phyloP scores from a whole-genome alignment of 35 echinoderm and acorn worm species.

The Strongylocentrotus purpuratus region DNA sequence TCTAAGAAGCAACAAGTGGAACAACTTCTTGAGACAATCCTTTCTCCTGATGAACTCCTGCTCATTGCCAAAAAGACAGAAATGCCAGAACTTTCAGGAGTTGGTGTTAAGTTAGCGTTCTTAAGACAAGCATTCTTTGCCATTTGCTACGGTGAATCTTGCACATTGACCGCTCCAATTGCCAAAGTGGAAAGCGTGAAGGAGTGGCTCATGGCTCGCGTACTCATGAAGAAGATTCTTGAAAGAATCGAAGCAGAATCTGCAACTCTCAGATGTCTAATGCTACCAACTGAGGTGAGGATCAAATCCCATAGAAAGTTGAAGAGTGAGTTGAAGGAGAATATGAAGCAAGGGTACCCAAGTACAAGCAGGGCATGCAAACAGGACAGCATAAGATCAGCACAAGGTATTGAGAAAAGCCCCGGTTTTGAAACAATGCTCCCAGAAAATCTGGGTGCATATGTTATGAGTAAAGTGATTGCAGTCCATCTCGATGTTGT shows the following conservation, averaged over 20 bases:
- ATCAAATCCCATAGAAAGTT: neutral
- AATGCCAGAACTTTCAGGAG: neutral
- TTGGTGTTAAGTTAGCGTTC: neutral
- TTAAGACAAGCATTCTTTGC: neutral
- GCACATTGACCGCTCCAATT: neutral
- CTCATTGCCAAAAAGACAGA: neutral
- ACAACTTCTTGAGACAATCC: neutral
- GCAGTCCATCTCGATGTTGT: neutral
- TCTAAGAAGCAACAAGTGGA: neutral
- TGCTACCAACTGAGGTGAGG: neutral
- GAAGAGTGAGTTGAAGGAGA: neutral
- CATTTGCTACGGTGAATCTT: neutral
- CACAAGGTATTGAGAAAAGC: neutral
- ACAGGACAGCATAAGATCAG: neutral
- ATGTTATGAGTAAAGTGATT: conserved; percentile 4
- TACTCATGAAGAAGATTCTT: neutral
- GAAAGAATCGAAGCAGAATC: neutral
- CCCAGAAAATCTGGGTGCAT: neutral
- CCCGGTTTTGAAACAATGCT: neutral
- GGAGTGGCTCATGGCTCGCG: neutral
- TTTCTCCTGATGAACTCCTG: neutral
- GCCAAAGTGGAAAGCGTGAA: neutral
- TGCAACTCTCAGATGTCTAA: neutral
- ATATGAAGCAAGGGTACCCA: neutral
- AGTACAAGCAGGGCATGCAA: neutral